Evolutionary conservation across 2,888 invertebrate genomes (phyloP).

Genomic region (Omphaloscelis lunosa): DNA sequence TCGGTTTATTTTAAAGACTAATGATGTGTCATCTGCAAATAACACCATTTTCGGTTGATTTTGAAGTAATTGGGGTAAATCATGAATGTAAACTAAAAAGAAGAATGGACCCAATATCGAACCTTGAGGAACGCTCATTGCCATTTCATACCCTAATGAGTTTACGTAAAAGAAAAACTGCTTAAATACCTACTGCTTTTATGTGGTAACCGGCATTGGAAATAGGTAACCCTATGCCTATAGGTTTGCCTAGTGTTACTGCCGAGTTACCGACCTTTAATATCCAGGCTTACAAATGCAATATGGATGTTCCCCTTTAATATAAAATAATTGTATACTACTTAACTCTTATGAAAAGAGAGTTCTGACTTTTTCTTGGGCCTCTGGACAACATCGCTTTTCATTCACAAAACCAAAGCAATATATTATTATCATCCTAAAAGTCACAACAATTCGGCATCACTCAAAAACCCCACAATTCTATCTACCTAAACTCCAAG

Average conservation of each 20-base stretch:
- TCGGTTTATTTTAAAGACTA: too few species aligned
- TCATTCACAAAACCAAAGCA: not conserved
- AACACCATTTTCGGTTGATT: too few species aligned
- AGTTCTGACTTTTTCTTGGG: not conserved
- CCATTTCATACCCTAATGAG: too few species aligned
- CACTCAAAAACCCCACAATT: not conserved
- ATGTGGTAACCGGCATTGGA: not conserved
- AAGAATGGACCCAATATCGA: too few species aligned
- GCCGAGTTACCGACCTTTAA: not conserved
- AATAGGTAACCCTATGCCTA: not conserved
- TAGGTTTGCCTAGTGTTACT: too few species aligned
- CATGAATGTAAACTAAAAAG: too few species aligned
- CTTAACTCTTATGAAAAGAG: not conserved
- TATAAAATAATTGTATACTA: not conserved
- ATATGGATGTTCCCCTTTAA: not conserved
- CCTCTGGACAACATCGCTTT: not conserved
- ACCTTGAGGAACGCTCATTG: too few species aligned
- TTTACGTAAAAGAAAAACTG: not conserved
- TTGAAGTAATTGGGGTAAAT: too few species aligned
- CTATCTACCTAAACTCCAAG: constrained; percentile 51
- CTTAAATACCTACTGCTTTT: too few species aligned
- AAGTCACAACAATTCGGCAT: not conserved
- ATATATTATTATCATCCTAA: not conserved
- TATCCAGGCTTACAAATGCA: not conserved
- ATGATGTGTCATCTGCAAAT: too few species aligned